Evolutionary conservation across 53 echinoderm and acorn worm species (phyloP).

Genomic region (Paelopatides confundens): DNA sequence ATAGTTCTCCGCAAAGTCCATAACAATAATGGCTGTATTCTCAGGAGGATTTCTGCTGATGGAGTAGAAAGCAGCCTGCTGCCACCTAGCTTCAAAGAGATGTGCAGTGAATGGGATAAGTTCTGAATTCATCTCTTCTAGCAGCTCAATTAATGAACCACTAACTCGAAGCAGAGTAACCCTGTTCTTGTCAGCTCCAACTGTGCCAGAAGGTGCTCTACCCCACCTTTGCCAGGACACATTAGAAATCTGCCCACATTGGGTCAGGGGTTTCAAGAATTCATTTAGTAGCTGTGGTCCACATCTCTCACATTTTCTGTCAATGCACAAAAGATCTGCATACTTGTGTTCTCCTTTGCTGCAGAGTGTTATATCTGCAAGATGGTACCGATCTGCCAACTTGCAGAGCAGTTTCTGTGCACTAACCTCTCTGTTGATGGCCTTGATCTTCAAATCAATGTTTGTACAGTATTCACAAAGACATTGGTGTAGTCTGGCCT

Average conservation of each 20-base stretch:
- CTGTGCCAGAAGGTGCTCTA: neutral
- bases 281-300: neutral
- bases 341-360: neutral
- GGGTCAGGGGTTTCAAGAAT: neutral
- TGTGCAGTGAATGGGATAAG: neutral
- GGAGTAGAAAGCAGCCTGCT: neutral
- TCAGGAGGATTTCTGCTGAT: neutral
- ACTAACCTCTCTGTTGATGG: neutral
- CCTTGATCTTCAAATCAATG: neutral
- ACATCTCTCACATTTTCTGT: neutral
- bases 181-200: neutral
- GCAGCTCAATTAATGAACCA: neutral
- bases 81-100: neutral
- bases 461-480: neutral
- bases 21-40: conserved; percentile 18
- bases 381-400: neutral
- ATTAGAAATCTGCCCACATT: too few relatives aligned
- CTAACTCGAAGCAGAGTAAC: neutral
- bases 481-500: neutral
- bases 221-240: too few relatives aligned
- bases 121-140: neutral
- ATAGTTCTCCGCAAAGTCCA: conserved; percentile 59
- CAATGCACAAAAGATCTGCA: neutral
- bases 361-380: neutral
- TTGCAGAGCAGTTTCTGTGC: neutral